Evolutionary conservation across 2,888 invertebrate genomes (phyloP).

Genomic region (Julus scandinavius): DNA sequence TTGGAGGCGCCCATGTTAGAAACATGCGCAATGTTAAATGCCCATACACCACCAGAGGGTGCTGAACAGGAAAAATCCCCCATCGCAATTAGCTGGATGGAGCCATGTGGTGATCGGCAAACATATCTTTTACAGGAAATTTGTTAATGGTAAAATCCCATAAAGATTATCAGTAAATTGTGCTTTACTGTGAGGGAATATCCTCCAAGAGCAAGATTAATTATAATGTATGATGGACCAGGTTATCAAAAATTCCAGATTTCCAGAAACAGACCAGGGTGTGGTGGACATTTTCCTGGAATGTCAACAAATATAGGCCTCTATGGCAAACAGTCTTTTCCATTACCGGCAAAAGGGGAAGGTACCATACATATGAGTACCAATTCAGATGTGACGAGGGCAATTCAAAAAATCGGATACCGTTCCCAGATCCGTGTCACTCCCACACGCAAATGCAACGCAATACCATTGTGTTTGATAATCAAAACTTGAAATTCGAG

Average conservation of each 20-base stretch:
- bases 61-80: no score
- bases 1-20: no score
- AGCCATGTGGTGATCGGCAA: not conserved
- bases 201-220: not conserved
- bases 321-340: not conserved
- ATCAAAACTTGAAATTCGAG: not conserved
- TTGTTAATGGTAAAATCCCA: not conserved
- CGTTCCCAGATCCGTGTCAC: not conserved
- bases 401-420: not conserved
- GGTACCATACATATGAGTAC: not conserved
- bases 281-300: not conserved
- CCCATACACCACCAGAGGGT: no score
- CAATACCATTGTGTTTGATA: not conserved
- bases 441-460: not conserved
- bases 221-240: not conserved
- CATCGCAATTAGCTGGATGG: not conserved
- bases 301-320: not conserved
- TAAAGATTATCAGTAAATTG: not conserved
- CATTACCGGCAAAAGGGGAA: not conserved
- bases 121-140: not conserved
- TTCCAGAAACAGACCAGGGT: not conserved
- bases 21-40: no score
- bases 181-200: not conserved
- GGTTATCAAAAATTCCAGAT: not conserved
- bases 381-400: not conserved